Conservation (phyloP, 1,140 invertebrate genomes). For the Pteromalus puparum region DNA sequence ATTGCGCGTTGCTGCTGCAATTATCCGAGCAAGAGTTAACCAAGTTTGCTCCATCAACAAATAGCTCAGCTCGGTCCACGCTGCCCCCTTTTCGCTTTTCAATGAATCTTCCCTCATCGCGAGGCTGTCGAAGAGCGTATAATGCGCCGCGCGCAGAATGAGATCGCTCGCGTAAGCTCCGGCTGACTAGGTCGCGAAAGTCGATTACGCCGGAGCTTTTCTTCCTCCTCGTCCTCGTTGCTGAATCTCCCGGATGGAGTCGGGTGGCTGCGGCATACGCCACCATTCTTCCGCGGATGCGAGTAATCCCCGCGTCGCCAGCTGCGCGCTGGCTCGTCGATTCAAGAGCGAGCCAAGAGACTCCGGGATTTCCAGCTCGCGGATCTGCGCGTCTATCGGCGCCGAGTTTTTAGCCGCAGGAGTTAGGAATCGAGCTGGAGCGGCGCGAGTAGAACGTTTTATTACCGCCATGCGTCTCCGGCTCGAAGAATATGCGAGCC, state of each 20-base stretch:
- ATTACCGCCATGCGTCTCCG: neutral
- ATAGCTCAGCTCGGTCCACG: neutral
- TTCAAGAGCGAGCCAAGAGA: neutral
- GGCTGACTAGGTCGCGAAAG: conserved; percentile 27
- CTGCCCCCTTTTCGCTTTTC: neutral
- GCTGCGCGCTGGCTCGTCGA: neutral
- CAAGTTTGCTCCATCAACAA: neutral
- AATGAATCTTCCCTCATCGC: neutral
- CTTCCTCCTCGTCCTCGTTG: neutral
- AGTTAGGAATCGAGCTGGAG: neutral
- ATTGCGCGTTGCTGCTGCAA: neutral
- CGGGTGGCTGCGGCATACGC: neutral
- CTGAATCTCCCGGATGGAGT: neutral
- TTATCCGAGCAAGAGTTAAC: neutral
- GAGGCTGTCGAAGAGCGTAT: neutral
- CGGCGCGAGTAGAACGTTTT: neutral
- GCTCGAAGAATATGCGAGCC: too few species aligned
- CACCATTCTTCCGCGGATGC: conserved; percentile 31
- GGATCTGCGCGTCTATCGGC: neutral
- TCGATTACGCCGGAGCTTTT: conserved; percentile 29
- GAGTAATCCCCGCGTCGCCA: conserved; percentile 35
- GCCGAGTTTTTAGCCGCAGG: neutral
- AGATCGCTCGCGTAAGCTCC: conserved; percentile 18
- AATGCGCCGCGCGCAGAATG: neutral
- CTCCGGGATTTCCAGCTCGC: conserved; percentile 20